phyloP scores from a whole-genome alignment of 2,888 invertebrate species.

The Patella ulyssiponensis region DNA sequence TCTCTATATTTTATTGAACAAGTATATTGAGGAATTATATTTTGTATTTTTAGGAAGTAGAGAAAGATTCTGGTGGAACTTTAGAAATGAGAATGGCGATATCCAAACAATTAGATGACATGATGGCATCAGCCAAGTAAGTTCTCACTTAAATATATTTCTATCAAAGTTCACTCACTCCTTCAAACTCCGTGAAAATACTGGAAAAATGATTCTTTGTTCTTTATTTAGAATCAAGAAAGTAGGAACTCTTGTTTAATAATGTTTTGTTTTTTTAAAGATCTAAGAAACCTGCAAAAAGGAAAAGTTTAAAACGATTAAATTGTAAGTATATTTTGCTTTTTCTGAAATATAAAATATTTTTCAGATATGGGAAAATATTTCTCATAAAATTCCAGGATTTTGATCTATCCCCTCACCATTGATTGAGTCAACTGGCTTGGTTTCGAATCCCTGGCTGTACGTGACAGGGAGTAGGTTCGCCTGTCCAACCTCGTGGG shows the following conservation, averaged over 20 bases:
- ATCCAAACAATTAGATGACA: slow-evolving; percentile 60
- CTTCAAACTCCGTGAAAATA: no score
- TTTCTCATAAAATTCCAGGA: no score
- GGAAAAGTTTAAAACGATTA: slow-evolving; percentile 46
- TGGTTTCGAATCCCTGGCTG: no score
- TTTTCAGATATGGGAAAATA: no score
- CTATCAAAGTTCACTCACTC: slow-evolving; percentile 4
- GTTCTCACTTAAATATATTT: not conserved
- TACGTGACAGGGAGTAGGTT: no score
- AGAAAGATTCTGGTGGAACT: slow-evolving; percentile 40
- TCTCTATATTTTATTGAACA: not conserved
- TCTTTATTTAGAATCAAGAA: no score
- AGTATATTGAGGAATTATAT: not conserved
- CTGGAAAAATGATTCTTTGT: not conserved
- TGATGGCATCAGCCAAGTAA: slow-evolving; percentile 48
- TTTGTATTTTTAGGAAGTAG: not conserved
- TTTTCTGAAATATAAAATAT: no score
- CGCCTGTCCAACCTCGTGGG: no score
- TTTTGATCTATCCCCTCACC: no score
- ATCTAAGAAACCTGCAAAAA: slow-evolving; percentile 43
- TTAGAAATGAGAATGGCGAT: slow-evolving; percentile 60
- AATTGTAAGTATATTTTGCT: slow-evolving; percentile 50
- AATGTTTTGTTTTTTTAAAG: no score
- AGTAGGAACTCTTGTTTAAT: no score
- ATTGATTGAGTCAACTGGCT: no score